Evolutionary conservation across 2,888 invertebrate genomes (phyloP), one percentile per base, ranked within the genome.

Genomic region (Chalcis sispes): DNA sequence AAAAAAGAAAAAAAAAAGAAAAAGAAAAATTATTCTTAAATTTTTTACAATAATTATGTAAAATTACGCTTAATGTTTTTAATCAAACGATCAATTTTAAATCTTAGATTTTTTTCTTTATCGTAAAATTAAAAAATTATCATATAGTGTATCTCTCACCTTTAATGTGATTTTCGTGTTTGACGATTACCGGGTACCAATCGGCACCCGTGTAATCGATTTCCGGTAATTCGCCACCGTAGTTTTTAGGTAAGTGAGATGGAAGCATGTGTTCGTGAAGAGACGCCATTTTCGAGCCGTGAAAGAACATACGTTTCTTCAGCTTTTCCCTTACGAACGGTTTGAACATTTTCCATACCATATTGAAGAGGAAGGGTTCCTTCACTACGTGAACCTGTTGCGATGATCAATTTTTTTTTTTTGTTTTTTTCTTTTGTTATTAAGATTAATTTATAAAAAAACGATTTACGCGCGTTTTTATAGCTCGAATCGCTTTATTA

Each of bases 331-430:
- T 91, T 82, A 96, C 93, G 85, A 96, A 93, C 8, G 95, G 95
- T 89, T 95, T 95, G 90, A 96, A 96, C 87, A 96, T 92, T 61
- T 91, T 90, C 95, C 96, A 96, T 1, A 96, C 95, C 89, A 95
- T 91, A 85, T 94, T 95, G 90, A 96, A 96, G 78, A 96, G 89
- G 89, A 93, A 94, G 0, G 96, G 95, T 84, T 96, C 94, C 85
- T 95, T 95, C 1, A 96, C 95, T 85, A 96, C 93, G 89, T 96
- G 96, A 10, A 96, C 93, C 87, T 87, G 65, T 7, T 69, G 27
- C 10, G 1, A 46, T 50, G 18, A 10, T 20, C 40, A 58, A 13
- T 72, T 58, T 20, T 52, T 52, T n/a, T n/a, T 29, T 56, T 1
- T n/a, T 72, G 71, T 73, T 65, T 15, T 25, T 70, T 46, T 48